phyloP scores from a whole-genome alignment of 2,797 vertebrate genomes.

The Sebastes vulpes region DNA sequence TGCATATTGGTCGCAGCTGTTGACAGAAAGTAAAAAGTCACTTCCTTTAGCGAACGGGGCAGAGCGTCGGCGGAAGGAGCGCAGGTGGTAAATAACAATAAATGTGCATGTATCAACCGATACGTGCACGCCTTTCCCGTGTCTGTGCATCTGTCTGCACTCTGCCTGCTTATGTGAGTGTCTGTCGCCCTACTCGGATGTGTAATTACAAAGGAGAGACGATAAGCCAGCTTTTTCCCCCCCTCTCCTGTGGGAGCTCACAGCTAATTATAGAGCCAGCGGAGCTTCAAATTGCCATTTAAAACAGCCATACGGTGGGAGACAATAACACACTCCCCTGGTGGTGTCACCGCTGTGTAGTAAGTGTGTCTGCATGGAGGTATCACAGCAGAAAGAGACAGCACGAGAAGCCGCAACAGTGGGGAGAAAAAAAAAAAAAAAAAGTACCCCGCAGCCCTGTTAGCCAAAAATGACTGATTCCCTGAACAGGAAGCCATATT shows the following conservation, averaged over 20 bases:
- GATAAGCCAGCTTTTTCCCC: slow-evolving; percentile 76
- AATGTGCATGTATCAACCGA: slow-evolving; percentile 23
- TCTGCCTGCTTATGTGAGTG: slow-evolving; percentile 51
- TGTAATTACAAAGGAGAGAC: slow-evolving; percentile 86
- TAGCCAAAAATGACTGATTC: slow-evolving; percentile 45
- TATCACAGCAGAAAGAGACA: slow-evolving; percentile 32
- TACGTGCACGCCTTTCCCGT: slow-evolving; percentile 27
- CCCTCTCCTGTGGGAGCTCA: slow-evolving; percentile 81
- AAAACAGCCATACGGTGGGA: slow-evolving; percentile 85
- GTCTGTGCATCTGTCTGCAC: slow-evolving; percentile 62
- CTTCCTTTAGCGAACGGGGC: slow-evolving; percentile 15
- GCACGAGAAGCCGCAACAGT: not conserved
- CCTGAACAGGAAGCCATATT: slow-evolving; percentile 28
- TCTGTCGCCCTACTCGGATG: slow-evolving; percentile 65
- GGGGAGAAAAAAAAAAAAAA: not conserved
- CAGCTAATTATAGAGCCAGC: slow-evolving; percentile 88
- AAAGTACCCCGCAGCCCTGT: slow-evolving; percentile 19
- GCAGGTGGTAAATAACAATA: slow-evolving; percentile 32
- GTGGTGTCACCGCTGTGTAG: slow-evolving; percentile 67
- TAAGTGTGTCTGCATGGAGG: slow-evolving; percentile 58
- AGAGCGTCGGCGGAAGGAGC: not conserved
- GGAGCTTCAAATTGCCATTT: slow-evolving; percentile 89
- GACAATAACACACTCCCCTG: slow-evolving; percentile 84
- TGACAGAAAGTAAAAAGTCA: slow-evolving; percentile 37
- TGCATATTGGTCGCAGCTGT: slow-evolving; percentile 35